Conservation (phyloP, 92 coral and sea anemone species). For the Phymanthus crucifer region DNA sequence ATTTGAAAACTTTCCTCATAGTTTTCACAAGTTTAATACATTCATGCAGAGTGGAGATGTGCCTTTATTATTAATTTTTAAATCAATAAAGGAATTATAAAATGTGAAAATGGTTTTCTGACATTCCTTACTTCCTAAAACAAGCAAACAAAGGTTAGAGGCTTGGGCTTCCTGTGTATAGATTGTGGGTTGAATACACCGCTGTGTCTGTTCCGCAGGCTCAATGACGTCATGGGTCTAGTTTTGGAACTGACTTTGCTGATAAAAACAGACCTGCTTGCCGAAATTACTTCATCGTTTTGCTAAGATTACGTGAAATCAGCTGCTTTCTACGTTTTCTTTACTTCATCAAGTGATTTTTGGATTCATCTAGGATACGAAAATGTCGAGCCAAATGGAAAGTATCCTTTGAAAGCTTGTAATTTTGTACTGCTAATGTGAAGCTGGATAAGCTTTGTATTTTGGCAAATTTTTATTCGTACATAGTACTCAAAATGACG, state of each 20-base stretch:
- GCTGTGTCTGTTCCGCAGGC: conserved; percentile 50
- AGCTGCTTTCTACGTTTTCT: conserved; percentile 7
- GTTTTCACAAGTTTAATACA: too few relatives aligned
- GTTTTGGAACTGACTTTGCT: conserved; percentile 55
- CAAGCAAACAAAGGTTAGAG: too few relatives aligned
- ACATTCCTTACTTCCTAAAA: too few relatives aligned
- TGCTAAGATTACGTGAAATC: conserved; percentile 6
- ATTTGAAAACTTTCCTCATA: too few relatives aligned
- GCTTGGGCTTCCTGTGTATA: background rate
- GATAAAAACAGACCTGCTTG: conserved; percentile 52
- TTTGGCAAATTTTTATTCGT: too few relatives aligned
- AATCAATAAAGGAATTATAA: too few relatives aligned
- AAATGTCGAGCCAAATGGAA: conserved; percentile 90
- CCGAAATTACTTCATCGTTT: conserved; percentile 12
- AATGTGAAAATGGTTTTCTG: too few relatives aligned
- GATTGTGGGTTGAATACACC: conserved; percentile 37
- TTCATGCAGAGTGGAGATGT: too few relatives aligned
- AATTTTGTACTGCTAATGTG: background rate
- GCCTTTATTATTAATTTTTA: too few relatives aligned
- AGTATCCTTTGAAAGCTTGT: conserved; percentile 74
- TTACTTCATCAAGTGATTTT: background rate
- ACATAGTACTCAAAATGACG: too few relatives aligned
- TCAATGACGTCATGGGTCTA: conserved; percentile 59
- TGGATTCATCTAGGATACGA: conserved; percentile 6
- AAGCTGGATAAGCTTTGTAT: background rate